Percentiles rank a stretch among this genome's conserved stretches.
Evolutionary conservation across 2,113 vertebrate species (phyloP).

Genomic region (Otolemur garnettii): DNA sequence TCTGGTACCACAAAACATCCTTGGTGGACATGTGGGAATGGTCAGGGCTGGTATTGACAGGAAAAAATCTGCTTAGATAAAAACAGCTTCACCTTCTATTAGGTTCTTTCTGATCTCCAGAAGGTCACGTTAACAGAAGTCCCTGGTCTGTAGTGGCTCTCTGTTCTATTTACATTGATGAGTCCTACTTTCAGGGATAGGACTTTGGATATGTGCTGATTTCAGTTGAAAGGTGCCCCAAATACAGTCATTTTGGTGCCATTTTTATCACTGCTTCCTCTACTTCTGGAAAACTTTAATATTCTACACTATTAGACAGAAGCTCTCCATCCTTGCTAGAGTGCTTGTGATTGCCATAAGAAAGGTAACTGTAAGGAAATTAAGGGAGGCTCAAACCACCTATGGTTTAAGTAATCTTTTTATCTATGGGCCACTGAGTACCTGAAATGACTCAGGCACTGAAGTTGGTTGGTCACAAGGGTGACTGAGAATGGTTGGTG

Average conservation of each 20-base stretch:
- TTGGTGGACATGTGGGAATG: not conserved
- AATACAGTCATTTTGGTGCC: not conserved
- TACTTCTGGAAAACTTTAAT: not conserved
- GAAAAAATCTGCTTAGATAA: not conserved
- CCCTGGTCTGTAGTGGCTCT: not conserved
- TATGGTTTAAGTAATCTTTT: not conserved
- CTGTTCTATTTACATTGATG: not conserved
- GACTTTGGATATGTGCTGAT: not conserved
- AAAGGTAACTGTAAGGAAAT: not conserved
- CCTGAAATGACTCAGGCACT: not conserved
- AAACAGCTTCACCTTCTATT: not conserved
- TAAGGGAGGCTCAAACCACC: not conserved
- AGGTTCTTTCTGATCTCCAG: not conserved
- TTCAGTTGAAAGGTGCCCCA: not conserved
- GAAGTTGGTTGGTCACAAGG: not conserved
- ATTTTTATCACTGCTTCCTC: not conserved
- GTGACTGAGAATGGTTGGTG: not conserved
- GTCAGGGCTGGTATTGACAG: not conserved
- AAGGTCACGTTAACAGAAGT: not conserved
- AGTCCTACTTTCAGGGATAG: not conserved
- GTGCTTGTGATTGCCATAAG: not conserved
- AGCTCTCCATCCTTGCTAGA: not conserved
- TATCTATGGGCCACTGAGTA: not conserved
- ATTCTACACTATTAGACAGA: not conserved
- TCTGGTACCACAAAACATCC: not conserved